Percentiles rank a stretch among this genome's conserved stretches.
phyloP scores from a whole-genome alignment of 2,888 invertebrate genomes.

The Noctua fimbriata region DNA sequence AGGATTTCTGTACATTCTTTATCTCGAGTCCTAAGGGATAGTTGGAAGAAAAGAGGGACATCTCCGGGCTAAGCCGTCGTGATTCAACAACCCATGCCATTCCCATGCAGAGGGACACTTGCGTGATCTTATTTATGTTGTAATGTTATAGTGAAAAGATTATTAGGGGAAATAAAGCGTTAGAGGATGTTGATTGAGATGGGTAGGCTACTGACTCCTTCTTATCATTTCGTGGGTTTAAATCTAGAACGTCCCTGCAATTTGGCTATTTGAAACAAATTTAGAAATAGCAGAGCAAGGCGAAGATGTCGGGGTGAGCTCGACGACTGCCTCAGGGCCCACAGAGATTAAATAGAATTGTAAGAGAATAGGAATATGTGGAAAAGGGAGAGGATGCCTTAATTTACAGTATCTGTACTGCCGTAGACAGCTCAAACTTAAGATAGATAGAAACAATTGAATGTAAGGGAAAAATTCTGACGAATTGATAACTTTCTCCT shows the following conservation, averaged over 20 bases:
- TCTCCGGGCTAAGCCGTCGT: conserved; percentile 70
- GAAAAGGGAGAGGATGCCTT: background rate
- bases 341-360: background rate
- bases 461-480: background rate
- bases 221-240: background rate
- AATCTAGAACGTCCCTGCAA: background rate
- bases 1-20: conserved; percentile 80
- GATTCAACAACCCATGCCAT: conserved; percentile 66
- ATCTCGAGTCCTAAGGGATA: conserved; percentile 81
- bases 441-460: background rate
- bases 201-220: conserved; percentile 2
- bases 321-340: background rate
- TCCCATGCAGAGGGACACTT: conserved; percentile 33
- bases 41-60: conserved; percentile 75
- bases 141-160: conserved; percentile 17
- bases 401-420: background rate
- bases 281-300: background rate
- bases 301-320: background rate
- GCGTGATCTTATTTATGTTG: conserved; percentile 34
- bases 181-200: background rate
- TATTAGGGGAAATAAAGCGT: conserved; percentile 5
- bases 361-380: background rate
- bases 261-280: background rate
- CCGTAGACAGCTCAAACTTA: background rate
- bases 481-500: too few species aligned